Conservation (phyloP, 2,797 vertebrate species). For the Dipus sagitta region DNA sequence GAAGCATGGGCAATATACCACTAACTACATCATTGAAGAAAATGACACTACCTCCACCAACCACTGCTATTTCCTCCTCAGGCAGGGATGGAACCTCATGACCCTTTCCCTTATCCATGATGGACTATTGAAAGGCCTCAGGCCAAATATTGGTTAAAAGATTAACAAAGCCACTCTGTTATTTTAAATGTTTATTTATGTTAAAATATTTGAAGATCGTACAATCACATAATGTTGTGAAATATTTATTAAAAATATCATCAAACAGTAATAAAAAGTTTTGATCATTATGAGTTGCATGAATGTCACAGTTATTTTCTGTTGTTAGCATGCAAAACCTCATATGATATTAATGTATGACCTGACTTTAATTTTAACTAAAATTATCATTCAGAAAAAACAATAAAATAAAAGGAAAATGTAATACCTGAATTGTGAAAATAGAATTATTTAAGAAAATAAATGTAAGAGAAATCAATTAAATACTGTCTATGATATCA, state of each 20-base stretch:
- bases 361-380: not conserved
- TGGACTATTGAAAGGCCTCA: too few species aligned
- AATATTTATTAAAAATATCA: not conserved
- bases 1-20: too few species aligned
- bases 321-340: not conserved
- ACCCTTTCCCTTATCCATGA: too few species aligned
- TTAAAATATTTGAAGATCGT: not conserved
- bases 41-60: too few species aligned
- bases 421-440: not conserved
- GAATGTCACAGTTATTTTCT: not conserved
- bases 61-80: too few species aligned
- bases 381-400: not conserved
- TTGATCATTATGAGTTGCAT: not conserved
- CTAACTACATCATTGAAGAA: too few species aligned
- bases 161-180: not conserved
- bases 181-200: not conserved
- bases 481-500: not conserved
- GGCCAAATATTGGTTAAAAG: not conserved
- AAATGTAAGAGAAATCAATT: not conserved
- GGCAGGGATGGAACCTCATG: too few species aligned
- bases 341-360: not conserved
- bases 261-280: not conserved
- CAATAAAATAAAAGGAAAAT: not conserved
- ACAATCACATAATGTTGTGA: not conserved
- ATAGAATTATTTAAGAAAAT: not conserved